phyloP scores from a whole-genome alignment of 2,113 vertebrate species.

The Turnix velox region DNA sequence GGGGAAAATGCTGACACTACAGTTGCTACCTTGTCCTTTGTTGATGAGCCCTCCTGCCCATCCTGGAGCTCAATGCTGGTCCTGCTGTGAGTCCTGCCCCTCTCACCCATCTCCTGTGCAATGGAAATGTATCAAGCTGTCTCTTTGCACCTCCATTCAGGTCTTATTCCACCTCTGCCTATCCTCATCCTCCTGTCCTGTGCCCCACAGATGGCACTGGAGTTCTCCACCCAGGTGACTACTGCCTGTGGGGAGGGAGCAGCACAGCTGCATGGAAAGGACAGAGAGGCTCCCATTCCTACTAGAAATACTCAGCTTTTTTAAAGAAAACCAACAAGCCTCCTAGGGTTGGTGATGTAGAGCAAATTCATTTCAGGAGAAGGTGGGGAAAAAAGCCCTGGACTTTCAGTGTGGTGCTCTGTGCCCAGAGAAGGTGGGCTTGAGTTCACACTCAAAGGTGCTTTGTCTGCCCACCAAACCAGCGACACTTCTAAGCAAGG shows the following conservation, averaged over 20 bases:
- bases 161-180: not conserved
- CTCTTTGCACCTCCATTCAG: not conserved
- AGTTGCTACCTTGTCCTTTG: not conserved
- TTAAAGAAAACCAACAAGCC: not conserved
- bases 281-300: not conserved
- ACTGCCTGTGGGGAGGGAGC: not conserved
- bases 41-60: not conserved
- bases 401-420: not conserved
- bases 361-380: not conserved
- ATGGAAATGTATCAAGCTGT: not conserved
- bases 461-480: not conserved
- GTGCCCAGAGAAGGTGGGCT: not conserved
- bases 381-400: not conserved
- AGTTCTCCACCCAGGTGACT: not conserved
- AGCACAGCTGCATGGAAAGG: not conserved
- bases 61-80: not conserved
- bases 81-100: not conserved
- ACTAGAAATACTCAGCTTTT: not conserved
- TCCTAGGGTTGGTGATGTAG: not conserved
- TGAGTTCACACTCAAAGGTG: not conserved
- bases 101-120: not conserved
- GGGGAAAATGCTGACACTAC: not conserved
- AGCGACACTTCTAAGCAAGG: not conserved
- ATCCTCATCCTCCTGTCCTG: not conserved
- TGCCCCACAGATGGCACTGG: not conserved